These are phyloP conservation scores for Pseudomyrmex gracilis DNA, from an alignment of 1,140 invertebrate genomes.

Conservation along the genomic window DNA sequence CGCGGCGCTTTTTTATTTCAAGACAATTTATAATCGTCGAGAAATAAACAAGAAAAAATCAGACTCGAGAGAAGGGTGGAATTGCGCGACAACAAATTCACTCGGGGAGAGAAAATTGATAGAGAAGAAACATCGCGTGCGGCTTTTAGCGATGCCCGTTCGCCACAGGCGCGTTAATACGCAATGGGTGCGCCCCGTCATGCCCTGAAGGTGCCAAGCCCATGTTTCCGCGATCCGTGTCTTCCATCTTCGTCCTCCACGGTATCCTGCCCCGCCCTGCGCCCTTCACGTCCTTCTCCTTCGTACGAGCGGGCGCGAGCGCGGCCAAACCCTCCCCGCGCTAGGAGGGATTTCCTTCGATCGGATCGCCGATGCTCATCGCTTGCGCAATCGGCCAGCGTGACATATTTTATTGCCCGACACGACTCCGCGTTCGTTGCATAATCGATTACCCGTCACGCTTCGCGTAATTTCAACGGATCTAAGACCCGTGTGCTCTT, in stretches of 20 bases:
- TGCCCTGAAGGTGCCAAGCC: constrained; percentile 65
- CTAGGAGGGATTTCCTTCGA: constrained; percentile 55
- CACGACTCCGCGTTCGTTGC: constrained; percentile 35
- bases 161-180: constrained; percentile 51
- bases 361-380: constrained; percentile 32
- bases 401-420: constrained; percentile 59
- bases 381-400: constrained; percentile 45
- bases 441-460: constrained; percentile 45
- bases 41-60: neutral
- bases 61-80: neutral
- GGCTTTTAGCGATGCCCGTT: constrained; percentile 16
- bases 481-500: constrained; percentile 15
- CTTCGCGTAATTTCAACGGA: constrained; percentile 31
- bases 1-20: too few relatives aligned
- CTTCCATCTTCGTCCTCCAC: constrained; percentile 66
- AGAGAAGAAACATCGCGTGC: constrained; percentile 4
- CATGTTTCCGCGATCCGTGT: constrained; percentile 54
- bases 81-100: neutral
- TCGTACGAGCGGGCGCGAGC: constrained; percentile 11
- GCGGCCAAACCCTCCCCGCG: constrained; percentile 20
- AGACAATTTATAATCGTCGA: too few relatives aligned
- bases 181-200: constrained; percentile 52
- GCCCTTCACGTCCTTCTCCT: constrained; percentile 47
- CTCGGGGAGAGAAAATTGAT: neutral
- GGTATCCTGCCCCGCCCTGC: constrained; percentile 49